A percentile compares a stretch with the other conserved stretches of the same genome.
Evolutionary conservation across 1,140 invertebrate genomes (phyloP).

Genomic region (Drosophila pseudoobscura): DNA sequence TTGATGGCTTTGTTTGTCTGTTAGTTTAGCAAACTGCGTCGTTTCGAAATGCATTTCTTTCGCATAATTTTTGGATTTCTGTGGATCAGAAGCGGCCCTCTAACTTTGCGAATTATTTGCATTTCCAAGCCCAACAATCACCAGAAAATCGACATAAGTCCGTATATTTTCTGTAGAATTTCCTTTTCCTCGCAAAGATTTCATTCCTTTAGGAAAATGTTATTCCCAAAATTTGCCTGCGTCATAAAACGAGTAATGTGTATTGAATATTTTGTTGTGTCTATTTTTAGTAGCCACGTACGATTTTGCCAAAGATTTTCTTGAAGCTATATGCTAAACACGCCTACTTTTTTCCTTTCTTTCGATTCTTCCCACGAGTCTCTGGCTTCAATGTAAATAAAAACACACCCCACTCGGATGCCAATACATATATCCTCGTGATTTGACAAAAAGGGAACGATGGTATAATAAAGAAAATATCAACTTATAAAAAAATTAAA

Average conservation of each 20-base stretch:
- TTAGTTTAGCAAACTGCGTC: slow-evolving; percentile 52
- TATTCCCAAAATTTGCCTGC: slow-evolving; percentile 36
- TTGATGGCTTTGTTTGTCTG: slow-evolving; percentile 50
- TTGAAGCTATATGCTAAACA: slow-evolving; percentile 49
- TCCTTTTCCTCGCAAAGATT: not conserved
- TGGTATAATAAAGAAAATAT: slow-evolving; percentile 7
- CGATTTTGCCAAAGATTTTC: slow-evolving; percentile 30
- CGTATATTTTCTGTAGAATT: not conserved
- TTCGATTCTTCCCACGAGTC: slow-evolving; percentile 37
- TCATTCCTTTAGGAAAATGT: slow-evolving; percentile 12
- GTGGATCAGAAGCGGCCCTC: not conserved
- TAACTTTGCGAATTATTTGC: not conserved
- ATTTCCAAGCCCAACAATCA: not conserved
- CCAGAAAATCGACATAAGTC: not conserved
- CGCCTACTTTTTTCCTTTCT: slow-evolving; percentile 47
- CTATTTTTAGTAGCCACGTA: slow-evolving; percentile 57
- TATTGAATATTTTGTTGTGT: slow-evolving; percentile 33
- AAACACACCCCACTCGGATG: slow-evolving; percentile 40
- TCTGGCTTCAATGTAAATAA: slow-evolving; percentile 54
- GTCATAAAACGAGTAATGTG: slow-evolving; percentile 48
- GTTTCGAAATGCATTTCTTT: slow-evolving; percentile 42
- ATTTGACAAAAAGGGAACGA: slow-evolving; percentile 15
- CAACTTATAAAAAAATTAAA: not conserved
- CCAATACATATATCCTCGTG: slow-evolving; percentile 23
- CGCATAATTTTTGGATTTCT: not conserved